A percentile compares a stretch with the other conserved stretches of the same genome.
Evolutionary conservation across 2,797 vertebrate species (phyloP).

Genomic region (Rachycentron canadum): DNA sequence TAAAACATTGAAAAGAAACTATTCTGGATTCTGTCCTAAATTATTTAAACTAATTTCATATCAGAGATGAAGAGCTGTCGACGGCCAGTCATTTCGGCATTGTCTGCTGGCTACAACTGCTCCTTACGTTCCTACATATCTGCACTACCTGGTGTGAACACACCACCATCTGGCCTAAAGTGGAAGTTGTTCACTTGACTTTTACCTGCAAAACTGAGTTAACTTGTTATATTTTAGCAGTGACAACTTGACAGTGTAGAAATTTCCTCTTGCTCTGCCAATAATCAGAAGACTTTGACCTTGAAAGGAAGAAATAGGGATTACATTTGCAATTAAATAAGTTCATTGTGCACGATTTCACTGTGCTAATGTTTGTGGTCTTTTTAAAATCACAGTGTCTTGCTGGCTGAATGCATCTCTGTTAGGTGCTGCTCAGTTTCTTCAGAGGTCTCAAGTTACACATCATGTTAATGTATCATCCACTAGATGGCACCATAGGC

Average conservation of each 20-base stretch:
- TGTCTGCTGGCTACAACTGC: not conserved
- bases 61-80: not conserved
- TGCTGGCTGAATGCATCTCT: too few species aligned
- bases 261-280: not conserved
- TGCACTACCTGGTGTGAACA: slow-evolving; percentile 61
- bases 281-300: not conserved
- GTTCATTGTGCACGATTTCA: too few species aligned
- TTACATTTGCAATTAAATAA: not conserved
- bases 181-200: slow-evolving; percentile 33
- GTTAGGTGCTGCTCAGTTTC: not conserved
- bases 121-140: not conserved
- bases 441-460: not conserved
- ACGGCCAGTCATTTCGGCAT: slow-evolving; percentile 6
- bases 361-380: not conserved
- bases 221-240: not conserved
- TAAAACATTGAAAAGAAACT: not conserved
- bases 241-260: not conserved
- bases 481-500: slow-evolving; percentile 84
- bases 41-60: not conserved
- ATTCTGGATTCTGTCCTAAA: not conserved
- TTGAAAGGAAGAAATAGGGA: not conserved
- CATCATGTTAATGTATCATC: slow-evolving; percentile 19
- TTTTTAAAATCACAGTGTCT: not conserved
- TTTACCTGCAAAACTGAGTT: not conserved
- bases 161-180: slow-evolving; percentile 77